phyloP scores from a whole-genome alignment of 2,888 invertebrate genomes.

The Oscheius sp. region DNA sequence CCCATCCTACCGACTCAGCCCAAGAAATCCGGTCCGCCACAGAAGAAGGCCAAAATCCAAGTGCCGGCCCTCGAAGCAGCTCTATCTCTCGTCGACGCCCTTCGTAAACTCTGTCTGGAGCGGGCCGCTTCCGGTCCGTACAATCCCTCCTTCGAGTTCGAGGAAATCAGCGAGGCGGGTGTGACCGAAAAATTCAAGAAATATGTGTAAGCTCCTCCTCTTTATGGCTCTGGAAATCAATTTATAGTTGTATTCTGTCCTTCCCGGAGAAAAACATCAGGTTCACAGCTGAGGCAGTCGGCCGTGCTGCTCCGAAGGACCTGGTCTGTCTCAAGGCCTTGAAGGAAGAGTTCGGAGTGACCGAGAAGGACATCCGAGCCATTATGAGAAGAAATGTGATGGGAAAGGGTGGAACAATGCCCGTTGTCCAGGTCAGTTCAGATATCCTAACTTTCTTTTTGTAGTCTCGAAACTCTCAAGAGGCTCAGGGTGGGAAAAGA shows the following conservation, averaged over 20 bases:
- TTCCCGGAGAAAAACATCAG: slow-evolving; percentile 32
- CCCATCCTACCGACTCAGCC: not conserved
- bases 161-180: slow-evolving; percentile 17
- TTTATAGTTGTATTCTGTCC: slow-evolving; percentile 30
- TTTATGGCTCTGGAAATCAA: too few species aligned
- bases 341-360: slow-evolving; percentile 44
- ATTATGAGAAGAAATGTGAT: slow-evolving; percentile 40
- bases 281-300: slow-evolving; percentile 18
- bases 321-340: slow-evolving; percentile 43
- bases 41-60: slow-evolving; percentile 27
- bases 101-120: slow-evolving; percentile 44
- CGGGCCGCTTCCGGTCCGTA: slow-evolving; percentile 26
- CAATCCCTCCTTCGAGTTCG: slow-evolving; percentile 40
- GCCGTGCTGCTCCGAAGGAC: slow-evolving; percentile 34
- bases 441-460: not conserved
- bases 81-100: slow-evolving; percentile 42
- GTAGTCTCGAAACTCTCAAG: not conserved
- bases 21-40: slow-evolving; percentile 16
- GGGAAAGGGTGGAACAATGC: slow-evolving; percentile 32
- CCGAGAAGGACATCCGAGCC: slow-evolving; percentile 38
- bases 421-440: slow-evolving; percentile 36
- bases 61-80: slow-evolving; percentile 47
- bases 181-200: slow-evolving; percentile 4
- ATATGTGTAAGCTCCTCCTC: slow-evolving; percentile 3
- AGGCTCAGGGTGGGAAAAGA: not conserved